These are phyloP conservation scores for Drosophila nasuta DNA, from an alignment of 1,140 invertebrate genomes.

Conservation along the genomic window DNA sequence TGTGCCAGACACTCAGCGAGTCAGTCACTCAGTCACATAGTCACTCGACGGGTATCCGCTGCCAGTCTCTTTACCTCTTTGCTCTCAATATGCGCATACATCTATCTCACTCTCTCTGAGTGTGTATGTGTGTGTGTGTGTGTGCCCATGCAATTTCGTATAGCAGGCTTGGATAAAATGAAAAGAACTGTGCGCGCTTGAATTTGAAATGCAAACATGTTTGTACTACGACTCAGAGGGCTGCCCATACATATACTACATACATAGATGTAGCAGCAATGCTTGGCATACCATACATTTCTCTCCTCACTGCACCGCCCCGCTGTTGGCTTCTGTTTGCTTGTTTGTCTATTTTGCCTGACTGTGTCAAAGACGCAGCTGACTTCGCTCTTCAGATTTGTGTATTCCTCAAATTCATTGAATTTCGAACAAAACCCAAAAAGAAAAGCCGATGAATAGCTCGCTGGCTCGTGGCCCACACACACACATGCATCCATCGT, in stretches of 20 bases:
- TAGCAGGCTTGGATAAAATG: constrained; percentile 15
- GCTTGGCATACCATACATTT: not conserved
- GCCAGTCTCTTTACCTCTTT: constrained; percentile 6
- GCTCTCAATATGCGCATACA: constrained; percentile 8
- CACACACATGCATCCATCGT: constrained; percentile 8
- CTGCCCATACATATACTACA: constrained; percentile 13
- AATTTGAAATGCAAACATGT: constrained; percentile 79
- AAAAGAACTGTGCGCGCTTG: constrained; percentile 51
- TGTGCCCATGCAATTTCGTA: constrained; percentile 35
- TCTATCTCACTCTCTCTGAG: not conserved
- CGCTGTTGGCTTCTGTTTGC: not conserved
- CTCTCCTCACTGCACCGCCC: not conserved
- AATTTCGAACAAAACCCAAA: constrained; percentile 38
- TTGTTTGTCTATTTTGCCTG: constrained; percentile 58
- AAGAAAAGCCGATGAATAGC: constrained; percentile 23
- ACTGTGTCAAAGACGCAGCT: constrained; percentile 62
- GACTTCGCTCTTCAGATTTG: constrained; percentile 48
- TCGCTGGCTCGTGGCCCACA: constrained; percentile 17
- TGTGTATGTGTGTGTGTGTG: not conserved
- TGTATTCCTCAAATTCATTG: constrained; percentile 76
- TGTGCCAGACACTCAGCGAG: constrained; percentile 30
- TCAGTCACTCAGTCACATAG: constrained; percentile 2
- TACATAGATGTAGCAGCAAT: not conserved
- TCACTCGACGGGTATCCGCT: constrained; percentile 12
- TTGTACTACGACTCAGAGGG: constrained; percentile 17